Base-by-base conservation (phyloP, 2,113 vertebrate genomes). In the Oceanodroma tethys region DNA sequence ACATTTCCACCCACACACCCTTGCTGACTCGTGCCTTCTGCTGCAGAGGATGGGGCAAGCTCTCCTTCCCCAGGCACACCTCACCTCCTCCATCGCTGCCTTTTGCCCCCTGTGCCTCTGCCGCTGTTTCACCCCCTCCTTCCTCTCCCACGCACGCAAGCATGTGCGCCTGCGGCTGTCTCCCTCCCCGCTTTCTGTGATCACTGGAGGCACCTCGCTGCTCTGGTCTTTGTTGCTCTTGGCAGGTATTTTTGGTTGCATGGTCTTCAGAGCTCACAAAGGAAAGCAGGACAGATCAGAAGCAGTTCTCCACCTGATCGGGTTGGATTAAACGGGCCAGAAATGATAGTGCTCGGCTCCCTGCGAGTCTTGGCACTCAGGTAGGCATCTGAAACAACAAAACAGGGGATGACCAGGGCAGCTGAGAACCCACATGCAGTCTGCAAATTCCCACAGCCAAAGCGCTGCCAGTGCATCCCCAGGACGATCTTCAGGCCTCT, bases 81-180 rank as follows among this genome's bases (percentile, higher is more conserved):
- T 73, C 52, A 22, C 40, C 52, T 80, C 53, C 55, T 68, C 48
- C 26, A 20, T 7, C 8, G 0, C 15, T n/a, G 45, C 42, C 30
- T 80, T 84, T 63, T 72, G 9, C n/a, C 12, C 27, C 34, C 53
- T 3, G 2, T 40, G 34, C 23, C 19, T 65, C 16, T 52, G 13
- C 9, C 1, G 4, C 36, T 74, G 21, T 78, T 73, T 38, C 27
- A 25, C 16, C 47, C n/a, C 29, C 48, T 90, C 56, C 90, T 50
- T 45, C 45, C 20, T 9, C 26, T n/a, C 20, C 23, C 2, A 0
- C 47, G 16, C 45, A 27, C 0, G 1, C 27, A 47, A 66, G 30
- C 2, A 0, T 22, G 20, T 52, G 29, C 66, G 25, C 34, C 16
- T 5, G 2, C 1, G 2, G 17, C 12, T 75, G 18, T 7, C 40